phyloP scores from a whole-genome alignment of 2,888 invertebrate species.

The Agriopis marginaria region DNA sequence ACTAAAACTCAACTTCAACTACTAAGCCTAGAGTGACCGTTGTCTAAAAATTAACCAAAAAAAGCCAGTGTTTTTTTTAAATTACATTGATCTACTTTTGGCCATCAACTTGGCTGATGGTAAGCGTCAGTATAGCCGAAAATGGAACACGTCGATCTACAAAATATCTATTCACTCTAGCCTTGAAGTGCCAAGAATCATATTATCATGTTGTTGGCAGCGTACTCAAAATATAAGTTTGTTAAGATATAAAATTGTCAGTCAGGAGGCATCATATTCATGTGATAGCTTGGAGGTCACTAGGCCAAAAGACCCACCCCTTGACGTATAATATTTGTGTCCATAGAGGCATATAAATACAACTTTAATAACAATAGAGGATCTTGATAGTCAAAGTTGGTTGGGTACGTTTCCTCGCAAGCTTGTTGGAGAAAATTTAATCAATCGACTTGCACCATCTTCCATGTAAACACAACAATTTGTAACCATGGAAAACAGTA shows the following conservation, averaged over 20 bases:
- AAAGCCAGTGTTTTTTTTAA: too few relatives aligned
- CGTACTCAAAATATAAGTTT: not conserved
- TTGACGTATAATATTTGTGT: slow-evolving; percentile 46
- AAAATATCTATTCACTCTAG: too few relatives aligned
- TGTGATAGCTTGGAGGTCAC: slow-evolving; percentile 7
- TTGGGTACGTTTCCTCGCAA: slow-evolving; percentile 61
- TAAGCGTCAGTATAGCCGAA: too few relatives aligned
- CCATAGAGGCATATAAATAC: slow-evolving; percentile 58
- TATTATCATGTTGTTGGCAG: not conserved
- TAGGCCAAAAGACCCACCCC: not conserved
- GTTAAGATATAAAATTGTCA: not conserved
- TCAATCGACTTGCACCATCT: slow-evolving; percentile 52
- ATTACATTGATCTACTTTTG: too few relatives aligned
- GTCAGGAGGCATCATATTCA: not conserved
- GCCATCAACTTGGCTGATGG: too few relatives aligned
- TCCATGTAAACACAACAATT: slow-evolving; percentile 1
- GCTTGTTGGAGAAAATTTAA: slow-evolving; percentile 67
- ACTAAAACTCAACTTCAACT: too few relatives aligned
- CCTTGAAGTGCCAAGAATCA: too few relatives aligned
- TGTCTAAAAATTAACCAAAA: too few relatives aligned
- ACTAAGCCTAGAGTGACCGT: too few relatives aligned
- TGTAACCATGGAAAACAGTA: too few relatives aligned
- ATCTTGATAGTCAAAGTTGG: slow-evolving; percentile 71
- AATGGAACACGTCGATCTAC: too few relatives aligned
- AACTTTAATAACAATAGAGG: slow-evolving; percentile 74